phyloP scores from a whole-genome alignment of 2,888 invertebrate species.

The Ophioninae sp. region DNA sequence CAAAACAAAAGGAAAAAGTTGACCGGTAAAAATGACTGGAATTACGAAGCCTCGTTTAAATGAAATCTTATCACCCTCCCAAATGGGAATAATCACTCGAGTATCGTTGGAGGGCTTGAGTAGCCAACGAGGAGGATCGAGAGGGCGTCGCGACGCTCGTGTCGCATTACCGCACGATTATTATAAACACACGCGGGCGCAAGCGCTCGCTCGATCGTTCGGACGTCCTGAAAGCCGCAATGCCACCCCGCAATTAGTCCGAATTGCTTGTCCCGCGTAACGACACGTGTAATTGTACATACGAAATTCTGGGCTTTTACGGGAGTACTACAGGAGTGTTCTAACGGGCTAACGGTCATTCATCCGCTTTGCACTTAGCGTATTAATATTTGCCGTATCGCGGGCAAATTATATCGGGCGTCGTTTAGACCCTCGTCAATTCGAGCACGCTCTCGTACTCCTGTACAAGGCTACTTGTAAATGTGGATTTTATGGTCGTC shows the following conservation, averaged over 20 bases:
- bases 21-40: no score
- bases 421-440: no score
- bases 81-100: no score
- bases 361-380: conserved; percentile 65
- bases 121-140: background rate
- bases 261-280: conserved; percentile 47
- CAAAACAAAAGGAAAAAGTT: no score
- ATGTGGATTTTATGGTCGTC: background rate
- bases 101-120: no score
- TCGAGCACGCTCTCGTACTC: background rate
- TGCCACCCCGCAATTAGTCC: conserved; percentile 52
- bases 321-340: conserved; percentile 19
- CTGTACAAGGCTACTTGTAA: no score
- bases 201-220: background rate
- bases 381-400: no score
- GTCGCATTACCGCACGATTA: conserved; percentile 1
- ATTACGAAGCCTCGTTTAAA: no score
- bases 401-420: no score
- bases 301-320: conserved; percentile 22
- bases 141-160: background rate
- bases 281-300: conserved; percentile 27
- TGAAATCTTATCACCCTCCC: no score
- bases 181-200: conserved; percentile 19
- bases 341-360: conserved; percentile 67
- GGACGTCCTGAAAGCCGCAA: conserved; percentile 30